Base-by-base conservation (phyloP, 2,888 invertebrate genomes). In the Campaea margaritaria region DNA sequence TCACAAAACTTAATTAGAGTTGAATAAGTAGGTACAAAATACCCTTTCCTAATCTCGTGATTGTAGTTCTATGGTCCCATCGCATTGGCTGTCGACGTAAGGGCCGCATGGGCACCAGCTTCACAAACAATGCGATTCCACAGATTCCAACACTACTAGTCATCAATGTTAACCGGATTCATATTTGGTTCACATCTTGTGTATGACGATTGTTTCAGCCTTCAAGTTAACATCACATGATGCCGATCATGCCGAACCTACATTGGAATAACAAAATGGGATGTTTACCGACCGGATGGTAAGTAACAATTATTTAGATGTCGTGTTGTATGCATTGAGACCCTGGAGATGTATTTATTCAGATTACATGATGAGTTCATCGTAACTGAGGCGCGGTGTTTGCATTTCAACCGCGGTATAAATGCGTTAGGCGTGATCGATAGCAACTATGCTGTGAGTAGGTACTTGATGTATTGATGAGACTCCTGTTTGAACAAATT, bases 241-340 rank as follows among this genome's bases (percentile, higher is more conserved):
- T 70, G 59, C 65, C 68, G 62, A 70, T 3, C 21, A 2, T 21
- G 72, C n/a, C n/a, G n/a, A n/a, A n/a, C 69, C 62, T 69, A 70
- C 68, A 76, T 76, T 74, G 74, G 72, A 76, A 79, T 79, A 75
- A 67, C 73, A 72, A 75, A 78, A 72, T 71, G 73, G 55, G 72
- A 65, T 75, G 68, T 76, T 76, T 73, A 77, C 69, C 69, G 65
- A 63, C 62, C 58, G 64, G 65, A 58, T 71, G 65, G 38, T 59
- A 51, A 51, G 46, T 47, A 61, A 56, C 68, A 74, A 73, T 75
- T 74, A 76, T 64, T 60, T 63, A 42, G 34, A 55, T 54, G 61
- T 46, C 43, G 43, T 49, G 54, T 48, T 64, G 64, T 67, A 62
- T 64, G 63, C 68, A 70, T 70, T 62, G 64, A 21, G 21, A 21